Conservation (phyloP, 2,888 invertebrate species). For the Epinotia nisella region DNA sequence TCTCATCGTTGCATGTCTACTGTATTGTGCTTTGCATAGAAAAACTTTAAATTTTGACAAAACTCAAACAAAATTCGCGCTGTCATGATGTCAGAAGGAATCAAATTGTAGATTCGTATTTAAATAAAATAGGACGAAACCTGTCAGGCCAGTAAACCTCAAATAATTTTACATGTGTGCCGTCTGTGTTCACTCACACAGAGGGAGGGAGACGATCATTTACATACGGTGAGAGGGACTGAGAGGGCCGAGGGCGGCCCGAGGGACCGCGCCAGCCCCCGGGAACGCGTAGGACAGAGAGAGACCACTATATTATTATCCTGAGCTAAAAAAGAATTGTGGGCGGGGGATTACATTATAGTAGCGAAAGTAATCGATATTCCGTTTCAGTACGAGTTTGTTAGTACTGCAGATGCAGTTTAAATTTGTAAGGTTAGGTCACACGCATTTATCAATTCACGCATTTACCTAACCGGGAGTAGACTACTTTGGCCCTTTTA, state of each 20-base stretch:
- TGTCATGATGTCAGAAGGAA: slow-evolving; percentile 62
- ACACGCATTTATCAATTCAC: slow-evolving; percentile 48
- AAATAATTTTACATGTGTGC: slow-evolving; percentile 62
- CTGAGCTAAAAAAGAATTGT: slow-evolving; percentile 82
- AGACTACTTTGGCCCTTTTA: neutral
- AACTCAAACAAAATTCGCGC: slow-evolving; percentile 33
- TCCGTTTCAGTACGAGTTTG: slow-evolving; percentile 84
- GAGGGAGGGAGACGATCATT: slow-evolving; percentile 79
- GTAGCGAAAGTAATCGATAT: slow-evolving; percentile 86
- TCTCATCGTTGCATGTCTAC: slow-evolving; percentile 72
- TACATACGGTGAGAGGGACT: slow-evolving; percentile 76
- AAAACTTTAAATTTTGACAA: slow-evolving; percentile 49
- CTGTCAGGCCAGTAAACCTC: slow-evolving; percentile 83
- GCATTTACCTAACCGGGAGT: neutral
- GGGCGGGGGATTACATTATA: slow-evolving; percentile 86
- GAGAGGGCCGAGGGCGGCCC: slow-evolving; percentile 59
- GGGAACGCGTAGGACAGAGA: slow-evolving; percentile 66
- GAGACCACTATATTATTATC: slow-evolving; percentile 81
- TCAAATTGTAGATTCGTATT: slow-evolving; percentile 73
- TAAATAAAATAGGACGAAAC: slow-evolving; percentile 82
- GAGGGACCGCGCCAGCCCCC: slow-evolving; percentile 64
- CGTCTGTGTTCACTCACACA: slow-evolving; percentile 71
- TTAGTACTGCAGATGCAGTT: slow-evolving; percentile 83
- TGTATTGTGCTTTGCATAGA: slow-evolving; percentile 51
- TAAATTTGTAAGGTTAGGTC: slow-evolving; percentile 78